phyloP scores from a whole-genome alignment of 2,797 vertebrate species.

The Nothura maculosa region DNA sequence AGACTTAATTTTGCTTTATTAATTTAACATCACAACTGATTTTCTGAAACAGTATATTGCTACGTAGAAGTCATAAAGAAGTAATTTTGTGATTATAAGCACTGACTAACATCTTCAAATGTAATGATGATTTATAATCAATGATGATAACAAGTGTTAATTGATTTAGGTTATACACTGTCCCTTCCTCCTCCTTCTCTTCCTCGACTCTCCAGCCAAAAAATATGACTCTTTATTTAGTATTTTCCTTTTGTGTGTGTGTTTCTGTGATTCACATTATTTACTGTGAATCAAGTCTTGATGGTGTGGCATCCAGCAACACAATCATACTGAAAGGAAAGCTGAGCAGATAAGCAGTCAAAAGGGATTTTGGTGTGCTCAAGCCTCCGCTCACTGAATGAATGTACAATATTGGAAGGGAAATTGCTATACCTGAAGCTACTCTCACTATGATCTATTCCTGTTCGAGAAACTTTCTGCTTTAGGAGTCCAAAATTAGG shows the following conservation, averaged over 20 bases:
- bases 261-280: background rate
- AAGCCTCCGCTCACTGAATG: background rate
- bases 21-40: background rate
- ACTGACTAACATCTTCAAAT: background rate
- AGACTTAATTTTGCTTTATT: background rate
- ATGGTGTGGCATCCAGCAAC: background rate
- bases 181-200: background rate
- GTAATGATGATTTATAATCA: background rate
- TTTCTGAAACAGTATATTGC: background rate
- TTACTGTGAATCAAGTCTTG: background rate
- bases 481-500: background rate
- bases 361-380: background rate
- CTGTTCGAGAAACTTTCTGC: background rate
- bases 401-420: background rate
- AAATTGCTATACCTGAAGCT: background rate
- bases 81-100: background rate
- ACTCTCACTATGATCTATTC: background rate
- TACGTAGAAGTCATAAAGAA: background rate
- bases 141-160: background rate
- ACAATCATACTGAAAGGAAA: background rate
- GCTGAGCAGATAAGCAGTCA: background rate
- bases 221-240: background rate
- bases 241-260: background rate
- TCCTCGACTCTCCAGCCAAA: background rate
- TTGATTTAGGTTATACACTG: background rate